A percentile compares a stretch with the other conserved stretches of the same genome.
These are phyloP conservation scores for Megaptera novaeangliae DNA, from an alignment of 2,113 vertebrate species.

Conservation along the genomic window DNA sequence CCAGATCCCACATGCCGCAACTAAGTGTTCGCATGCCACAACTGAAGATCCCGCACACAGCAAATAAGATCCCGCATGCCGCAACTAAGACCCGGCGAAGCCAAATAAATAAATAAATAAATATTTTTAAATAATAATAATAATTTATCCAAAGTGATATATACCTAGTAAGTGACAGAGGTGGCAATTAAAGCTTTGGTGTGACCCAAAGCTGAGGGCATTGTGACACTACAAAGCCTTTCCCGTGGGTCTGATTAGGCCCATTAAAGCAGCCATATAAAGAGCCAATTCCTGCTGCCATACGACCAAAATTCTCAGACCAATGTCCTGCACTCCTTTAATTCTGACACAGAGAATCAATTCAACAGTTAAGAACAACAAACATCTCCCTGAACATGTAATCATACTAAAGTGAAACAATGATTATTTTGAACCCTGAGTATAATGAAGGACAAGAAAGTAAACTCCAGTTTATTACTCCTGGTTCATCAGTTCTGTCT, in stretches of 20 bases:
- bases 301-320: not conserved
- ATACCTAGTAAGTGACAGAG: not conserved
- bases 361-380: not conserved
- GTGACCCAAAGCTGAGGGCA: not conserved
- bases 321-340: not conserved
- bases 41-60: no score
- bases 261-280: not conserved
- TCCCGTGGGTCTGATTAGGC: not conserved
- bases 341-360: not conserved
- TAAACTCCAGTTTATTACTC: not conserved
- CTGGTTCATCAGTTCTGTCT: not conserved
- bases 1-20: no score
- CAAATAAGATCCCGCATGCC: no score
- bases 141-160: not conserved
- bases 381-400: not conserved
- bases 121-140: no score
- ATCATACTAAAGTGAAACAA: not conserved
- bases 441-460: not conserved
- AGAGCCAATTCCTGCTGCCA: not conserved
- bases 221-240: not conserved
- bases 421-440: not conserved
- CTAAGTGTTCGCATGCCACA: no score
- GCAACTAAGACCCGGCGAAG: accelerated
- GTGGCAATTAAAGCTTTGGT: not conserved
- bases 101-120: no score